phyloP scores from a whole-genome alignment of 2,888 invertebrate genomes.

The Ichneumoninae sp. region DNA sequence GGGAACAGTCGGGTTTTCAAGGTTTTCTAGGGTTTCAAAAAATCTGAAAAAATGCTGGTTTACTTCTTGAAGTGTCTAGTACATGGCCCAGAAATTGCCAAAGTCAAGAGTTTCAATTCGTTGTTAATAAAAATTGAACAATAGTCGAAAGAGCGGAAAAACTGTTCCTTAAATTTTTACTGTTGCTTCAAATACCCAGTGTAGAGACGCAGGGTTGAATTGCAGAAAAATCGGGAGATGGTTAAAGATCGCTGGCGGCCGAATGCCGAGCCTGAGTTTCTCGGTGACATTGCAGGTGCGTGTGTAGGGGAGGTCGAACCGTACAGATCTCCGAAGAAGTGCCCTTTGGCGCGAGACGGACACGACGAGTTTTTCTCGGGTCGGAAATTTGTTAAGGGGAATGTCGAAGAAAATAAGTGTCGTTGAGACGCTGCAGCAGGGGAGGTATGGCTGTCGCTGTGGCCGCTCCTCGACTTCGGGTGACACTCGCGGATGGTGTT shows the following conservation, averaged over 20 bases:
- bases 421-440: constrained; percentile 26
- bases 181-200: too few relatives aligned
- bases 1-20: too few relatives aligned
- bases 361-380: constrained; percentile 72
- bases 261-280: constrained; percentile 9
- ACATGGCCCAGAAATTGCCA: too few relatives aligned
- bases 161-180: too few relatives aligned
- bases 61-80: too few relatives aligned
- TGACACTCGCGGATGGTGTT: constrained; percentile 64
- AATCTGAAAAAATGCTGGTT: too few relatives aligned
- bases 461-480: constrained; percentile 19
- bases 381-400: constrained; percentile 77
- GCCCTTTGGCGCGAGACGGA: constrained; percentile 57
- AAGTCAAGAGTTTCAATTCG: too few relatives aligned
- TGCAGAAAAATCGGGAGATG: constrained; percentile 25
- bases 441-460: constrained; percentile 36
- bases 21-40: too few relatives aligned
- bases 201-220: not conserved
- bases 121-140: too few relatives aligned
- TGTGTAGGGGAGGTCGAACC: not conserved
- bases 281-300: not conserved
- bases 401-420: constrained; percentile 71
- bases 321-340: constrained; percentile 18
- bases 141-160: too few relatives aligned
- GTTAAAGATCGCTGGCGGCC: constrained; percentile 2